phyloP scores from a whole-genome alignment of 2,888 invertebrate genomes.

The Lepeophtheirus nordmannii region DNA sequence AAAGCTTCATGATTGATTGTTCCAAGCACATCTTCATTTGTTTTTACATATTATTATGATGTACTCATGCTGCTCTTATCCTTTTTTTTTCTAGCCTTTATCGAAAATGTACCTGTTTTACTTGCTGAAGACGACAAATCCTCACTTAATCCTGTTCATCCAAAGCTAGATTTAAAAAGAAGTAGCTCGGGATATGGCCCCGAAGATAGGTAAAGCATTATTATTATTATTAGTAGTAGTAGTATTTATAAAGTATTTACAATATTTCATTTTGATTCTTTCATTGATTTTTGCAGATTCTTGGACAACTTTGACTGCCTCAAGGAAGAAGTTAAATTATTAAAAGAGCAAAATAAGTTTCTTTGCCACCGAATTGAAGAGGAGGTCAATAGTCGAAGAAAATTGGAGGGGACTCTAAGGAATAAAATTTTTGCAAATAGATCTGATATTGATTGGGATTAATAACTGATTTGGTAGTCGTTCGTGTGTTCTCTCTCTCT shows the following conservation, averaged over 20 bases:
- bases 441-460: slow-evolving; percentile 13
- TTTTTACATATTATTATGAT: slow-evolving; percentile 34
- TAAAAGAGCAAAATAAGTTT: slow-evolving; percentile 7
- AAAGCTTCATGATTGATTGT: no score
- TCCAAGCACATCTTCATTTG: no score
- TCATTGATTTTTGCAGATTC: background rate
- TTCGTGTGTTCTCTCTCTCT: no score
- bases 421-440: slow-evolving; percentile 2
- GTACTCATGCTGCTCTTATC: slow-evolving; percentile 35
- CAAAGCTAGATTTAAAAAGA: background rate
- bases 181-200: background rate
- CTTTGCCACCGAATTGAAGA: background rate
- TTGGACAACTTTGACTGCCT: slow-evolving; percentile 10
- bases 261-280: background rate
- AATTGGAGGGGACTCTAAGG: background rate
- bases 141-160: background rate
- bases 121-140: slow-evolving; percentile 42
- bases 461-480: background rate
- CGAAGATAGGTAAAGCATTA: background rate
- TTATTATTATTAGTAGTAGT: background rate
- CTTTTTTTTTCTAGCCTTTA: slow-evolving; percentile 25
- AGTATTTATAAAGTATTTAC: no score
- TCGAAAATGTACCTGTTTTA: slow-evolving; percentile 38
- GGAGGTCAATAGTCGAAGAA: slow-evolving; percentile 2
- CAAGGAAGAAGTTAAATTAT: background rate